Evolutionary conservation across 1,140 invertebrate genomes (phyloP).

Genomic region (Oreohelix idahoensis): DNA sequence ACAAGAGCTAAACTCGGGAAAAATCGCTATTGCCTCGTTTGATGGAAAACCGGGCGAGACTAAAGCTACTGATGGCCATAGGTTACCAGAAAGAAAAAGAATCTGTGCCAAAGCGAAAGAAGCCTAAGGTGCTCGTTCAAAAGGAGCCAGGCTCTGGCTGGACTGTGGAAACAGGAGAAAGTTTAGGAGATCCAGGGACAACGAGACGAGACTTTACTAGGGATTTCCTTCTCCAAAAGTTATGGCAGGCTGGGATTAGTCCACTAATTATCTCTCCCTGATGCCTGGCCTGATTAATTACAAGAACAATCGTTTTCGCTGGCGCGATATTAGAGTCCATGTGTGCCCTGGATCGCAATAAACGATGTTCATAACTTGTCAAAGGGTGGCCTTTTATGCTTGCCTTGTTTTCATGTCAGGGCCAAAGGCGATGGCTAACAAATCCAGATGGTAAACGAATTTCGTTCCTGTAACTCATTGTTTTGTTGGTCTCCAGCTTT

Average conservation of each 20-base stretch:
- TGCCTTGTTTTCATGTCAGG: neutral
- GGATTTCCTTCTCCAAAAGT: neutral
- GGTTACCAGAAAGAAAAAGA: neutral
- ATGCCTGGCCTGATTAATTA: neutral
- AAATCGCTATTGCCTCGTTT: constrained; percentile 9
- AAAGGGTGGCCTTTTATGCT: neutral
- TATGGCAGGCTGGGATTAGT: neutral
- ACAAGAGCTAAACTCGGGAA: constrained; percentile 13
- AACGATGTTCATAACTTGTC: constrained; percentile 5
- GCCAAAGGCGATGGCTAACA: constrained; percentile 1
- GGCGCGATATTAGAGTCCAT: neutral
- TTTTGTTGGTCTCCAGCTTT: neutral
- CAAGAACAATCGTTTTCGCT: neutral
- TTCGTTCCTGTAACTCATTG: neutral
- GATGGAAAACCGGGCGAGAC: neutral
- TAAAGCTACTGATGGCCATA: neutral
- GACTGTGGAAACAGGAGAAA: neutral
- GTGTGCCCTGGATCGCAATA: neutral
- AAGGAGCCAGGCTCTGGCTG: neutral
- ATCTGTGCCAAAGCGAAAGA: neutral
- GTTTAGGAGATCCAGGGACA: neutral
- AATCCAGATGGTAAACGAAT: constrained; percentile 9
- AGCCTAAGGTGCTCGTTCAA: neutral
- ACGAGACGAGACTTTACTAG: neutral
- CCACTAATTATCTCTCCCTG: neutral